Conservation (phyloP, 2,113 vertebrate species). For the Zingel zingel region DNA sequence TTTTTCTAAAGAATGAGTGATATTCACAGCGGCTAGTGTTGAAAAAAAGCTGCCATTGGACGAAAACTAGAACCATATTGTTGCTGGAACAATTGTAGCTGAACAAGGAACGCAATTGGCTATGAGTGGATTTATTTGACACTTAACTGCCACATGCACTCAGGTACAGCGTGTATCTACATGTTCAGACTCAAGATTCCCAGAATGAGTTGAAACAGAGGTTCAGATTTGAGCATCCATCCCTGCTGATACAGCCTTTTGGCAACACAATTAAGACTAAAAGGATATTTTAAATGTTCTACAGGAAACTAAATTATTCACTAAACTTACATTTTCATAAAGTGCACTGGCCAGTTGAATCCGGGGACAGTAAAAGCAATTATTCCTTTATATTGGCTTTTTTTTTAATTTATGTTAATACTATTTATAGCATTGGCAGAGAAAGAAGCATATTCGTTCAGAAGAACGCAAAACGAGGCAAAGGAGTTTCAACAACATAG, state of each 20-base stretch:
- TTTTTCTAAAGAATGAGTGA: neutral
- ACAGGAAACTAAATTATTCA: constrained; percentile 57
- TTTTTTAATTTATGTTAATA: neutral
- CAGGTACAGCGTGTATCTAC: neutral
- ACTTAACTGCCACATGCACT: constrained; percentile 13
- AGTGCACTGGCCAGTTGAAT: constrained; percentile 44
- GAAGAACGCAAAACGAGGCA: neutral
- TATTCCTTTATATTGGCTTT: constrained; percentile 8
- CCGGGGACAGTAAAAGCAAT: constrained; percentile 40
- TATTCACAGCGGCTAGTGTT: neutral
- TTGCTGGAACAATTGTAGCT: neutral
- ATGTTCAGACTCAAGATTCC: neutral
- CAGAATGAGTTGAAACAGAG: constrained; percentile 3
- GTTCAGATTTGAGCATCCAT: constrained; percentile 11
- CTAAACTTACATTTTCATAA: constrained; percentile 16
- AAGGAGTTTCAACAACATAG: neutral
- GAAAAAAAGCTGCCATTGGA: neutral
- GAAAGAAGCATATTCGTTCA: neutral
- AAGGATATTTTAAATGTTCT: constrained; percentile 29
- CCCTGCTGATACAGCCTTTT: constrained; percentile 15
- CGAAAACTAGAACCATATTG: neutral
- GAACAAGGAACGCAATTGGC: neutral
- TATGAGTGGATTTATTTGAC: constrained; percentile 24
- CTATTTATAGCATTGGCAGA: neutral
- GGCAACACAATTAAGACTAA: constrained; percentile 22